Percentiles rank a stretch among this genome's conserved stretches.
Conservation (phyloP, 2,888 invertebrate genomes). For the Drosophila affinis region DNA sequence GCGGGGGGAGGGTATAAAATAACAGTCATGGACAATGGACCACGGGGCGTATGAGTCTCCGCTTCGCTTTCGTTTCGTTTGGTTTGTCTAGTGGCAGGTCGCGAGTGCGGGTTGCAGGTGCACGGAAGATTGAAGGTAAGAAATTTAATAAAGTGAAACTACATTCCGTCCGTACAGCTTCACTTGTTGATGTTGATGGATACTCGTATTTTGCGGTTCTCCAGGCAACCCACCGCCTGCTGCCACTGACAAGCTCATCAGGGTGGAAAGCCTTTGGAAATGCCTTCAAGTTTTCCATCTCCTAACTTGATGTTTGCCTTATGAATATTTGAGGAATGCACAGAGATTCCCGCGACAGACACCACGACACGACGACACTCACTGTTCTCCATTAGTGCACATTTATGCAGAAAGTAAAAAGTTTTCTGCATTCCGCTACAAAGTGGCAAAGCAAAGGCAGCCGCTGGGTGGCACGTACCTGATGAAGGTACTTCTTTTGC, state of each 20-base stretch:
- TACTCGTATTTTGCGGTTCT: constrained; percentile 37
- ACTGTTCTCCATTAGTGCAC: constrained; percentile 27
- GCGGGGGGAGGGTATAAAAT: neutral
- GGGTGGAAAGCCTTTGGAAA: constrained; percentile 17
- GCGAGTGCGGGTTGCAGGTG: constrained; percentile 3
- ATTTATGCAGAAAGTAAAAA: constrained; percentile 28
- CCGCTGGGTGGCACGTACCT: neutral
- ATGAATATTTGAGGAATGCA: constrained; percentile 43
- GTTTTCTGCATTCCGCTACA: neutral
- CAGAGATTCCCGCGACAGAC: constrained; percentile 18
- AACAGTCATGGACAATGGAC: constrained; percentile 20
- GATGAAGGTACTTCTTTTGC: constrained; percentile 16
- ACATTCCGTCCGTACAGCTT: constrained; percentile 43
- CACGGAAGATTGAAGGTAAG: constrained; percentile 30
- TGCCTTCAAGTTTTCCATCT: constrained; percentile 31
- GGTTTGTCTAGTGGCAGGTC: constrained; percentile 11
- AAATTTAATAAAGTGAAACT: constrained; percentile 67
- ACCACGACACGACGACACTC: neutral
- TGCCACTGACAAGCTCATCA: constrained; percentile 35
- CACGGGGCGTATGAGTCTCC: constrained; percentile 40
- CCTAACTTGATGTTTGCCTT: constrained; percentile 40
- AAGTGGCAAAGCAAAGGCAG: constrained; percentile 10
- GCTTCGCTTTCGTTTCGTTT: constrained; percentile 18
- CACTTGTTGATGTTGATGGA: constrained; percentile 65
- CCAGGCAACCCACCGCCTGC: constrained; percentile 15